Conservation (phyloP, 2,797 vertebrate species). For the Diceros bicornis region DNA sequence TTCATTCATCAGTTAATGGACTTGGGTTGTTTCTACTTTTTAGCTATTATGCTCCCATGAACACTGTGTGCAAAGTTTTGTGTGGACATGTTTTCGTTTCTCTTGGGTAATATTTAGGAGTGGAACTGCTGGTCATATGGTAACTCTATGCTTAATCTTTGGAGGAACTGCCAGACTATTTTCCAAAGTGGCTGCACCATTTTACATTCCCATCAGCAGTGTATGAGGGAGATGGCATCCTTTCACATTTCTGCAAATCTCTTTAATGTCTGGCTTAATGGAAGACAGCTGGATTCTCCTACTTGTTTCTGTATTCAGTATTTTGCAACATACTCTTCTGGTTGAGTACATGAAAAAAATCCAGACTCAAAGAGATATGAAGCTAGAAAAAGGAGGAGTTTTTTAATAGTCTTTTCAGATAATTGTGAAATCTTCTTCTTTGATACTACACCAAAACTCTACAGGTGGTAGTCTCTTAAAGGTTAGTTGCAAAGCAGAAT, state of each 20-base stretch:
- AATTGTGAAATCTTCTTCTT: not conserved
- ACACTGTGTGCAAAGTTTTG: not conserved
- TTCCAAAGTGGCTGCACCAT: not conserved
- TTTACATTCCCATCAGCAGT: not conserved
- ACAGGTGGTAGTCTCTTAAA: not conserved
- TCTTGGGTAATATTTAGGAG: not conserved
- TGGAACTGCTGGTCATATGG: not conserved
- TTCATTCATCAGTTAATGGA: not conserved
- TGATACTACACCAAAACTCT: not conserved
- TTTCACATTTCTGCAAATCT: not conserved
- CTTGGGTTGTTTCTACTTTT: not conserved
- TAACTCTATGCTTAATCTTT: not conserved
- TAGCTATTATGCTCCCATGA: not conserved
- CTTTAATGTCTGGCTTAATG: not conserved
- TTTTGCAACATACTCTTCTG: not conserved
- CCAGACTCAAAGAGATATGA: not conserved
- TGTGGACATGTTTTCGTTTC: not conserved
- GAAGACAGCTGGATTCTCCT: not conserved
- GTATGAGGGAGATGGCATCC: not conserved
- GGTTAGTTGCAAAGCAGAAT: not conserved
- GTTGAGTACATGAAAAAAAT: not conserved
- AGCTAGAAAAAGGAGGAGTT: not conserved
- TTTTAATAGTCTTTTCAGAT: not conserved
- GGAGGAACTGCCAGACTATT: not conserved
- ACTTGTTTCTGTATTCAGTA: not conserved